Evolutionary conservation across 2,113 vertebrate genomes (phyloP).

Genomic region (Anarrhichthys ocellatus): DNA sequence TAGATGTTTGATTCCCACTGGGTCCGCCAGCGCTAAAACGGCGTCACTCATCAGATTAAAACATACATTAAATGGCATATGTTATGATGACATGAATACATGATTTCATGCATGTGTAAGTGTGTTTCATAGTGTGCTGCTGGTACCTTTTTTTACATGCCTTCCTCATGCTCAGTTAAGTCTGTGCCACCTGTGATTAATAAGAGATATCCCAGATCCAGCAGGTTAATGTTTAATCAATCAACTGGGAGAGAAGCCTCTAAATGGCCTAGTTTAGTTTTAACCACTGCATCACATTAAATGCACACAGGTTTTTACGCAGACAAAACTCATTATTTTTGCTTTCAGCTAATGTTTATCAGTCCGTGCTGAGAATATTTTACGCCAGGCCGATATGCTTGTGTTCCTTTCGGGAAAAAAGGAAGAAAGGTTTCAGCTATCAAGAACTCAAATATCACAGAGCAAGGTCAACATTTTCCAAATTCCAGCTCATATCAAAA

Average conservation of each 20-base stretch:
- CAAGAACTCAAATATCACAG: slow-evolving; percentile 3
- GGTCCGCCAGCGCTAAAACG: slow-evolving; percentile 12
- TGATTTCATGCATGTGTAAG: slow-evolving; percentile 30
- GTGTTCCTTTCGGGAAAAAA: slow-evolving; percentile 16
- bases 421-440: slow-evolving; percentile 6
- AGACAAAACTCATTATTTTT: slow-evolving; percentile 68
- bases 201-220: slow-evolving; percentile 80
- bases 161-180: slow-evolving; percentile 69
- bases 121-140: not conserved
- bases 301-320: slow-evolving; percentile 46
- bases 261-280: slow-evolving; percentile 76
- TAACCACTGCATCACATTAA: slow-evolving; percentile 72
- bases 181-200: slow-evolving; percentile 80
- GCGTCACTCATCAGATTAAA: slow-evolving; percentile 53
- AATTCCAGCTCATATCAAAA: slow-evolving; percentile 15
- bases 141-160: slow-evolving; percentile 20
- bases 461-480: not conserved
- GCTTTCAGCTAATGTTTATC: slow-evolving; percentile 66
- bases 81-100: slow-evolving; percentile 52
- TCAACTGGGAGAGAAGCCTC: slow-evolving; percentile 66
- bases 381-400: not conserved
- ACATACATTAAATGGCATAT: slow-evolving; percentile 46
- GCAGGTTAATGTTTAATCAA: slow-evolving; percentile 83
- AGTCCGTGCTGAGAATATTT: slow-evolving; percentile 54
- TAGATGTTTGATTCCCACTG: slow-evolving; percentile 51